These are phyloP conservation scores for Idris sp. DNA, from an alignment of 1,140 invertebrate genomes.

Conservation along the genomic window DNA sequence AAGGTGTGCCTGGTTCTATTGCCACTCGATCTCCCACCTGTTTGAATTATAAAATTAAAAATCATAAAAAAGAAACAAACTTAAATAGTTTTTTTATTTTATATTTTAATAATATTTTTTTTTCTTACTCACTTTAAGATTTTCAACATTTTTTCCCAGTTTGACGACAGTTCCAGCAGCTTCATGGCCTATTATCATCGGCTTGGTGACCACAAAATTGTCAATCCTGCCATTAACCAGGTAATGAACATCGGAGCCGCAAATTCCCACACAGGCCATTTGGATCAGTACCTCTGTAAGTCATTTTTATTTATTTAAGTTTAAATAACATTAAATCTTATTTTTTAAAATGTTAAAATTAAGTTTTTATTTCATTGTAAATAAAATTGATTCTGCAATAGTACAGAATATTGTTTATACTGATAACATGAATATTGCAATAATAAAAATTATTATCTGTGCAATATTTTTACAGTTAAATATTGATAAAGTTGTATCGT, in stretches of 20 bases:
- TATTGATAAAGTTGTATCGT: too few species aligned
- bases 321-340: too few species aligned
- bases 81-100: too few species aligned
- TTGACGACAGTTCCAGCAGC: constrained; percentile 86
- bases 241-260: constrained; percentile 97
- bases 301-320: constrained; percentile 1
- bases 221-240: constrained; percentile 89
- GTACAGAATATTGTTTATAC: too few species aligned
- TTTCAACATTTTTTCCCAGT: constrained; percentile 86
- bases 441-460: too few species aligned
- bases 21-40: constrained; percentile 92
- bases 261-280: constrained; percentile 96
- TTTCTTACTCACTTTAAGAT: constrained; percentile 82
- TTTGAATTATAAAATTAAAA: not conserved
- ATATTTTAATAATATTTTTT: too few species aligned
- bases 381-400: too few species aligned
- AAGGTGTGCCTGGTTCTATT: constrained; percentile 95
- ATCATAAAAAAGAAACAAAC: too few species aligned
- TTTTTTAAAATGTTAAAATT: too few species aligned
- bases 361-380: too few species aligned
- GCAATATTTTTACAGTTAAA: too few species aligned
- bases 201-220: constrained; percentile 87
- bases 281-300: constrained; percentile 89
- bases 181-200: constrained; percentile 95
- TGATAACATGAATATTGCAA: too few species aligned